Conservation (phyloP, 2,113 vertebrate species). For the Charina bottae region DNA sequence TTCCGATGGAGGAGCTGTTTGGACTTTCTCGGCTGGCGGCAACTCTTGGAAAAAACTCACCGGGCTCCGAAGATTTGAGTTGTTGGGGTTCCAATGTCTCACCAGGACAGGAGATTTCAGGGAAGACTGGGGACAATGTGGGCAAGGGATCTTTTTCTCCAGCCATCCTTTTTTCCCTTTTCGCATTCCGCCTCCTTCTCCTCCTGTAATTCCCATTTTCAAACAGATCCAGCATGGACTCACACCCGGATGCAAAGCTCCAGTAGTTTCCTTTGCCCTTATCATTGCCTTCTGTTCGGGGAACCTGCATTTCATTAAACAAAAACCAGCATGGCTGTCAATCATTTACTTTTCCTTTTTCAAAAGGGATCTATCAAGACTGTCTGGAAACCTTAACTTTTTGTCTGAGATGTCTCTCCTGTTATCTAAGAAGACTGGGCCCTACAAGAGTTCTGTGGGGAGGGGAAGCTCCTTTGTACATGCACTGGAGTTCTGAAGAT, state of each 20-base stretch:
- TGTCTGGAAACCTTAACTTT: background rate
- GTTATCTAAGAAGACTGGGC: background rate
- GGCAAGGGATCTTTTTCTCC: conserved; percentile 47
- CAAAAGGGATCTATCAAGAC: no score
- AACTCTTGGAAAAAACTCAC: conserved; percentile 72
- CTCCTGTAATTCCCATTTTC: conserved; percentile 95
- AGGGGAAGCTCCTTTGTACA: background rate
- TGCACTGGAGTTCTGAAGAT: background rate
- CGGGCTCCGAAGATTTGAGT: conserved; percentile 64
- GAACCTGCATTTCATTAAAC: conserved; percentile 80
- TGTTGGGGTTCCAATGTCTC: conserved; percentile 28
- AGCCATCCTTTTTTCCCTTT: conserved; percentile 68
- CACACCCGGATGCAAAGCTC: conserved; percentile 95
- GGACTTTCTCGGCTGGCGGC: conserved; percentile 67
- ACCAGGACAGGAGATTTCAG: conserved; percentile 52
- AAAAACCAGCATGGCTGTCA: conserved; percentile 34
- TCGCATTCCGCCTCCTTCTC: conserved; percentile 84
- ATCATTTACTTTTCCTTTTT: background rate
- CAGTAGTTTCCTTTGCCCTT: conserved; percentile 97
- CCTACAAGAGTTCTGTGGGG: background rate
- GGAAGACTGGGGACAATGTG: background rate
- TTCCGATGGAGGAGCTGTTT: conserved; percentile 70
- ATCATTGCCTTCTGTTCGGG: conserved; percentile 91
- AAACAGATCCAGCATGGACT: conserved; percentile 96
- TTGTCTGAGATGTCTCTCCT: background rate